Base-by-base conservation (phyloP, 2,888 invertebrate species). In the Eupithecia pulchellata region DNA sequence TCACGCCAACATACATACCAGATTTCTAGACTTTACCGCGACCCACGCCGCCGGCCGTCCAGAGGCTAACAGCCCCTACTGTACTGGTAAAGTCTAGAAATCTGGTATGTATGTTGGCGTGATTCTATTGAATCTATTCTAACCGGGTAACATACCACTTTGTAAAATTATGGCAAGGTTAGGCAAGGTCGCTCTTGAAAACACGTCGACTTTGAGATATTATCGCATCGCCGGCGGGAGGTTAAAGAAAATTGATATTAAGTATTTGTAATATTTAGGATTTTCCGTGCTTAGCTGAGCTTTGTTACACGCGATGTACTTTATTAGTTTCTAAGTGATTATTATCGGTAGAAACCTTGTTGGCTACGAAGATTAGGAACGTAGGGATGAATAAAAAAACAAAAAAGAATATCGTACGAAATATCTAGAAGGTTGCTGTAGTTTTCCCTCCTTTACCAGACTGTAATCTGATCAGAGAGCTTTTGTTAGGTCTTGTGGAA, bases 151-250 rank as follows among this genome's bases (percentile, higher is more conserved):
- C 52, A 25, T 13, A 52, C 25, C 13, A 52, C 52, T 52, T 20
- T 20, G 9, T 20, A n/a, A 42, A n/a, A 42, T 20, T 25, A 52
- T 13, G 13, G 52, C 25, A 52, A 52, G 25, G 20, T 25, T 52
- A 52, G 3, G 25, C 52, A 52, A 52, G 52, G 52, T 52, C 52
- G 52, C 25, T 52, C 25, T 52, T 52, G 52, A 52, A 52, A 52
- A 25, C 25, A 25, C 20, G 11, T 20, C 25, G 25, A 52, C 4
- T 47, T 47, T 47, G n/a, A n/a, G 47, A 20, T 47, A 20, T 11
- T 1, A 47, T 47, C 47, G 20, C 47, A n/a, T 2, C n/a, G 47
- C 9, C 4, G 47, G 47, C 47, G 0, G 20, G 25, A 11, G 52
- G 13, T 25, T 52, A 25, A 20, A 25, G 52, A 25, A 52, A 52